A percentile compares a stretch with the other conserved stretches of the same genome.
Evolutionary conservation across 2,113 vertebrate genomes (phyloP).

Genomic region (Plotosus lineatus): DNA sequence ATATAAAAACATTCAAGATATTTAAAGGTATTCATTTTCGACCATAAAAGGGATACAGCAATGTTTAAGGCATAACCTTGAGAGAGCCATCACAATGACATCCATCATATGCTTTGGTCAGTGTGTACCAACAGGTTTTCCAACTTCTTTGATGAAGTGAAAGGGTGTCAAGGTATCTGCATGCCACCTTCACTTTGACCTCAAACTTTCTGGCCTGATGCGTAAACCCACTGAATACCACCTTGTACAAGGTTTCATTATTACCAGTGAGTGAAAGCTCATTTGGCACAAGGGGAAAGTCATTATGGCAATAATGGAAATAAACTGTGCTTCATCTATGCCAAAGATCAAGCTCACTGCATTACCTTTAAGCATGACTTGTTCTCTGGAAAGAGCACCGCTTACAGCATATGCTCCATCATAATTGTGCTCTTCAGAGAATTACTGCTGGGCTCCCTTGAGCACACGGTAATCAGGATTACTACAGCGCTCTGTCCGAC

Average conservation of each 20-base stretch:
- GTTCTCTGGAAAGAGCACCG: slow-evolving; percentile 36
- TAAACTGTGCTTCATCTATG: slow-evolving; percentile 37
- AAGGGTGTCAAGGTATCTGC: neutral
- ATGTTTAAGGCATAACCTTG: neutral
- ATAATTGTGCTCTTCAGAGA: slow-evolving; percentile 51
- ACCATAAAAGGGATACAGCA: neutral
- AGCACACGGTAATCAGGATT: slow-evolving; percentile 50
- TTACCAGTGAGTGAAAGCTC: neutral
- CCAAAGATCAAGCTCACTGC: slow-evolving; percentile 17
- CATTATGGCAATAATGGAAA: slow-evolving; percentile 36
- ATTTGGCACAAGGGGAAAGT: slow-evolving; percentile 25
- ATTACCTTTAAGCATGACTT: slow-evolving; percentile 27
- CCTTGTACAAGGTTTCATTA: neutral
- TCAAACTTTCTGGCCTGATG: neutral
- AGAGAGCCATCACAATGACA: neutral
- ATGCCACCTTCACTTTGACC: slow-evolving; percentile 5
- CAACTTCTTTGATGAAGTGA: neutral
- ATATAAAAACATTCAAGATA: neutral
- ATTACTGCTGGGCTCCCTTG: slow-evolving; percentile 42
- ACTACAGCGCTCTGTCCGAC: slow-evolving; percentile 23
- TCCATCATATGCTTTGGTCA: neutral
- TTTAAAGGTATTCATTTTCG: neutral
- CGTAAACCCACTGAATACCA: neutral
- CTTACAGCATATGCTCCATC: slow-evolving; percentile 50
- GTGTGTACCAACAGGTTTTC: neutral